Percentiles rank a stretch among this genome's conserved stretches.
phyloP scores from a whole-genome alignment of 2,888 invertebrate species.

The Listrodromus nycthemerus region DNA sequence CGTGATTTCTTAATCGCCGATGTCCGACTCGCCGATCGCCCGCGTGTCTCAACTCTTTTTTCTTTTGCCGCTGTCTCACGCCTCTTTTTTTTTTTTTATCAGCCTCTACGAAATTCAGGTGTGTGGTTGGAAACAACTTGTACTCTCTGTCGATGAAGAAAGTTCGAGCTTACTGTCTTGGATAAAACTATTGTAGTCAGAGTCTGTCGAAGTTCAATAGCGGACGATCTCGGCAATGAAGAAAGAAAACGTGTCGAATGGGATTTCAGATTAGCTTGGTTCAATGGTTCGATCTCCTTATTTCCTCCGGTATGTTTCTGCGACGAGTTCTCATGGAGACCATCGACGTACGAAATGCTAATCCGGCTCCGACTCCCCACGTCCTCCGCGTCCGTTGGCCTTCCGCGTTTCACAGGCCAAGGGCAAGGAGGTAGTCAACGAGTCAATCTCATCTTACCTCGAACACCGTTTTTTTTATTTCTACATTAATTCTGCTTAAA shows the following conservation, averaged over 20 bases:
- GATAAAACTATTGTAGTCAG: no score
- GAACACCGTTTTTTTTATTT: neutral
- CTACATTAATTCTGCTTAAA: neutral
- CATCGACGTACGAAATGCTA: conserved; percentile 70
- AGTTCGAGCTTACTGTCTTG: no score
- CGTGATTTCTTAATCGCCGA: conserved; percentile 63
- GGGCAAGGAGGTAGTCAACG: conserved; percentile 69
- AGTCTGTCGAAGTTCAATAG: neutral
- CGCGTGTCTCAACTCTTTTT: conserved; percentile 32
- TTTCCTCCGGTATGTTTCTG: conserved; percentile 52
- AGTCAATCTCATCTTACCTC: conserved; percentile 52
- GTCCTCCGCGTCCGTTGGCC: neutral
- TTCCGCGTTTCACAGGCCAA: conserved; percentile 42
- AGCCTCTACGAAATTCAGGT: neutral
- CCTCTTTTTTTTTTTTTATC: conserved; percentile 18
- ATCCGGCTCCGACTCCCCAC: conserved; percentile 49
- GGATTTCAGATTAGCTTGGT: conserved; percentile 32
- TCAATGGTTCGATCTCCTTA: conserved; percentile 46
- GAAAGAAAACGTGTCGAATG: neutral
- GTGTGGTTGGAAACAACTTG: no score
- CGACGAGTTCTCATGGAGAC: conserved; percentile 78
- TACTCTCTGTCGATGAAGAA: no score
- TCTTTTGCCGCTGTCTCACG: neutral
- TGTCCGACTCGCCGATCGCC: conserved; percentile 22
- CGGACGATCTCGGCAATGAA: neutral